These are phyloP conservation scores for Botrylloides violaceus DNA, from an alignment of 23 tunicate genomes.

Conservation along the genomic window DNA sequence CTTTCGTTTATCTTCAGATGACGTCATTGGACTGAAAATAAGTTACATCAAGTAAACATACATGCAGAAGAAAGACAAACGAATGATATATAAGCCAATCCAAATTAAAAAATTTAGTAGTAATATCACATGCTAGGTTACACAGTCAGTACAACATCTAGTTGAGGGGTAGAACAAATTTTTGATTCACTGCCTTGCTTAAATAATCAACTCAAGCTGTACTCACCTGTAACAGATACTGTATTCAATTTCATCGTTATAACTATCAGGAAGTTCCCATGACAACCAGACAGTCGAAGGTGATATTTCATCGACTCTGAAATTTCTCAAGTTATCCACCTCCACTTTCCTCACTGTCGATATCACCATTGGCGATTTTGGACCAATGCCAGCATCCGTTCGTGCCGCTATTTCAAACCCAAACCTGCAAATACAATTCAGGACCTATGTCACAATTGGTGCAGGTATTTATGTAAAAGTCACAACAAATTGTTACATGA, in stretches of 20 bases:
- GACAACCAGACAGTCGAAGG: constrained; percentile 54
- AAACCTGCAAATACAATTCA: too few species aligned
- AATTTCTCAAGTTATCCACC: constrained; percentile 23
- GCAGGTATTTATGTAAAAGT: too few species aligned
- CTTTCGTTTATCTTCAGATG: not conserved
- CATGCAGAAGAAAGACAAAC: too few species aligned
- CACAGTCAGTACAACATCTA: too few species aligned
- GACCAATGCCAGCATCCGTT: constrained; percentile 68
- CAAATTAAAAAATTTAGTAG: too few species aligned
- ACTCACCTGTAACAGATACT: constrained; percentile 40
- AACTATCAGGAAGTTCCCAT: constrained; percentile 48
- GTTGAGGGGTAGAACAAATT: too few species aligned
- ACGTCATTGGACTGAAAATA: not conserved
- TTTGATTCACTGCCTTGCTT: too few species aligned
- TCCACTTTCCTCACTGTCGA: constrained; percentile 17
- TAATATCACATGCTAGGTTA: too few species aligned
- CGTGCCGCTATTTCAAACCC: constrained; percentile 67
- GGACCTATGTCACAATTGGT: too few species aligned
- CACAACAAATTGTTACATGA: too few species aligned
- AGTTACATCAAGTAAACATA: too few species aligned
- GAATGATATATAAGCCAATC: too few species aligned
- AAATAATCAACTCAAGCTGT: not conserved
- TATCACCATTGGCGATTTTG: constrained; percentile 36
- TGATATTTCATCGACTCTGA: constrained; percentile 43
- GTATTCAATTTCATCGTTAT: constrained; percentile 24